phyloP scores from a whole-genome alignment of 2,797 vertebrate genomes.

The Microchirus variegatus region DNA sequence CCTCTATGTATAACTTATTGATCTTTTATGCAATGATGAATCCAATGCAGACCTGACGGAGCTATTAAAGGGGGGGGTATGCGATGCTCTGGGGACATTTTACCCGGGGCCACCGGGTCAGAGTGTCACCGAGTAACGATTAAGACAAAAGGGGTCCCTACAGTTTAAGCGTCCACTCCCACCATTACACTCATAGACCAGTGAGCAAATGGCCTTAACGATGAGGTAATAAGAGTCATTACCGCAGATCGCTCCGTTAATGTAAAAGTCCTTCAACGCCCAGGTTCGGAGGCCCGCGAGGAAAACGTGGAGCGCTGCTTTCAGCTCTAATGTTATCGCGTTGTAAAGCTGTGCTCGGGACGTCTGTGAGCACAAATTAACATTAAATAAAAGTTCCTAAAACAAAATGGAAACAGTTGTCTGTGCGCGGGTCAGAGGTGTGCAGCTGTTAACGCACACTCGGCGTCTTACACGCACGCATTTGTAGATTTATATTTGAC shows the following conservation, averaged over 20 bases:
- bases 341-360: not conserved
- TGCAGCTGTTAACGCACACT: slow-evolving; percentile 37
- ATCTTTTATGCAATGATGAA: slow-evolving; percentile 44
- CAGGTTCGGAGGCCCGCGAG: slow-evolving; percentile 43
- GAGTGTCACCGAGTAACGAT: slow-evolving; percentile 74
- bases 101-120: slow-evolving; percentile 71
- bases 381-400: too few species aligned
- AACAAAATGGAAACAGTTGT: slow-evolving; percentile 14
- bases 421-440: slow-evolving; percentile 27
- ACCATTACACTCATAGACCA: slow-evolving; percentile 75
- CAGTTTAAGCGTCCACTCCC: slow-evolving; percentile 75
- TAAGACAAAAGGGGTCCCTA: slow-evolving; percentile 81
- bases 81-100: slow-evolving; percentile 73
- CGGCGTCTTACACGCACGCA: slow-evolving; percentile 10
- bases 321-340: slow-evolving; percentile 17
- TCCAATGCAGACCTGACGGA: slow-evolving; percentile 57
- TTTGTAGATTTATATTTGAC: slow-evolving; percentile 27
- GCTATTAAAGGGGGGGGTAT: slow-evolving; percentile 58
- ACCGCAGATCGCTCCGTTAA: slow-evolving; percentile 69
- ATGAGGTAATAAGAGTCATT: slow-evolving; percentile 81
- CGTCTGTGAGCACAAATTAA: not conserved
- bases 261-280: slow-evolving; percentile 70
- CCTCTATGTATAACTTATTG: slow-evolving; percentile 54
- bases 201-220: slow-evolving; percentile 75
- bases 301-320: slow-evolving; percentile 26